Percentiles rank a stretch among this genome's conserved stretches.
These are phyloP conservation scores for Melanotaenia pygmaea DNA, from an alignment of 2,797 vertebrate genomes.

Conservation along the genomic window DNA sequence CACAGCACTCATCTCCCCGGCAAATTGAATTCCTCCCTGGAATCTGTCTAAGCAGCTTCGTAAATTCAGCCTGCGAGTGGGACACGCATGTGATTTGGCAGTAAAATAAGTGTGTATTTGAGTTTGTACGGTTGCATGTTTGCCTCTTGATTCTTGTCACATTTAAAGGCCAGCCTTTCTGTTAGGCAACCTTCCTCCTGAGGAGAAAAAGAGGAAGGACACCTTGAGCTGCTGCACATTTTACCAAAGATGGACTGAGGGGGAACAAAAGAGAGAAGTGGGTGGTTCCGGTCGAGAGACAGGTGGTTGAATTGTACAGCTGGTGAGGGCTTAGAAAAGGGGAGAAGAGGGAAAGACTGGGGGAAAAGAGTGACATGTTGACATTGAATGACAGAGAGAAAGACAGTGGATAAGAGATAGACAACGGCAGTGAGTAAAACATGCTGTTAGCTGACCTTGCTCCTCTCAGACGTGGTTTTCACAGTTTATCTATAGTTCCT, in stretches of 20 bases:
- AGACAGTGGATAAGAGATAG: conserved; percentile 32
- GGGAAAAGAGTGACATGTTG: conserved; percentile 25
- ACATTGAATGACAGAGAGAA: conserved; percentile 58
- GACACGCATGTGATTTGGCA: conserved; percentile 3
- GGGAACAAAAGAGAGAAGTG: conserved; percentile 25
- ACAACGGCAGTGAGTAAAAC: conserved; percentile 49
- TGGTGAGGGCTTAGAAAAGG: conserved; percentile 31
- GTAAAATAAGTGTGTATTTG: conserved; percentile 23
- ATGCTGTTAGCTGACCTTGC: conserved; percentile 64
- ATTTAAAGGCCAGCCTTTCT: conserved; percentile 53
- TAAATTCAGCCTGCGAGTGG: conserved; percentile 8
- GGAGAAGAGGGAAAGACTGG: conserved; percentile 13
- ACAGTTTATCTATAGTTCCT: conserved; percentile 42
- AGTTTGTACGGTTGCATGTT: neutral
- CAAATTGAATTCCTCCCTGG: conserved; percentile 72
- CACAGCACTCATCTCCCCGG: conserved; percentile 58
- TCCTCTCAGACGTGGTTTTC: conserved; percentile 40
- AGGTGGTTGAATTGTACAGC: conserved; percentile 32
- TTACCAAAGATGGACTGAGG: conserved; percentile 57
- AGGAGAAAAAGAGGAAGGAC: conserved; percentile 34
- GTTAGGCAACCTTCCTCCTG: conserved; percentile 33
- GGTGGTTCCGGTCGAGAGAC: conserved; percentile 34
- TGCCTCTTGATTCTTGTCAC: conserved; percentile 48
- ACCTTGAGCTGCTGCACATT: conserved; percentile 60
- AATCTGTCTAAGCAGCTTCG: conserved; percentile 67